A percentile compares a stretch with the other conserved stretches of the same genome.
Conservation (phyloP, 2,113 vertebrate species). For the Scalopus aquaticus region DNA sequence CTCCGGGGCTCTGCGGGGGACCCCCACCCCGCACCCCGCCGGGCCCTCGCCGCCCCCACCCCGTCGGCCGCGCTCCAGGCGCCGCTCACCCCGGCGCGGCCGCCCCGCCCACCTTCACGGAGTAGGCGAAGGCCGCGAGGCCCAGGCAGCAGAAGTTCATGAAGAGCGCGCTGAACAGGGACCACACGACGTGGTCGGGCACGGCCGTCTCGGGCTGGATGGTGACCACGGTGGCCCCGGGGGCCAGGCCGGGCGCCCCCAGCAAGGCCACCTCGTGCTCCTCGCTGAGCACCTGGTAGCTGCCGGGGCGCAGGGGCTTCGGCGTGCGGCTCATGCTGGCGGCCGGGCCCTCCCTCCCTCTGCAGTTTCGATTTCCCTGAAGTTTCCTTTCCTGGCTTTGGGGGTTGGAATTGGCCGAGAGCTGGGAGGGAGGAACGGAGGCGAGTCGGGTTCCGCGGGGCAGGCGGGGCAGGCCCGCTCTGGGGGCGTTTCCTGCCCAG, state of each 20-base stretch:
- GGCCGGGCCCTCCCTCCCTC: no score
- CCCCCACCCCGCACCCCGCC: no score
- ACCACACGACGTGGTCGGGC: slow-evolving; percentile 92
- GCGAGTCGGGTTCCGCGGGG: background rate
- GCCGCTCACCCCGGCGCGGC: no score
- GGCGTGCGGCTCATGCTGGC: background rate
- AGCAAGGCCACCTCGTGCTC: background rate
- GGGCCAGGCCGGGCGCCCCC: background rate
- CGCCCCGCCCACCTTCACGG: slow-evolving; percentile 90
- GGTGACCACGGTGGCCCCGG: slow-evolving; percentile 78
- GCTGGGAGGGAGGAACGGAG: fast-evolving
- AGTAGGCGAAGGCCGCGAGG: slow-evolving; percentile 92
- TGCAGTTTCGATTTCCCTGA: background rate
- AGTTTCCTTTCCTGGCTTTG: background rate
- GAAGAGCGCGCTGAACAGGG: slow-evolving; percentile 94
- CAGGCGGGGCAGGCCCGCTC: fast-evolving
- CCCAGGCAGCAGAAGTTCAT: slow-evolving; percentile 95
- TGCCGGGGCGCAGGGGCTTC: fast-evolving
- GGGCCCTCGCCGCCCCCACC: no score
- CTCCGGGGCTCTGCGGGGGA: no score
- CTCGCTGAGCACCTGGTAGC: background rate
- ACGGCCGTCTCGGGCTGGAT: slow-evolving; percentile 82
- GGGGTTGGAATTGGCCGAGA: background rate
- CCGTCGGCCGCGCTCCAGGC: no score
- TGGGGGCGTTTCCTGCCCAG: background rate